Conservation (phyloP, 1,140 invertebrate genomes). For the Heliconius himera region DNA sequence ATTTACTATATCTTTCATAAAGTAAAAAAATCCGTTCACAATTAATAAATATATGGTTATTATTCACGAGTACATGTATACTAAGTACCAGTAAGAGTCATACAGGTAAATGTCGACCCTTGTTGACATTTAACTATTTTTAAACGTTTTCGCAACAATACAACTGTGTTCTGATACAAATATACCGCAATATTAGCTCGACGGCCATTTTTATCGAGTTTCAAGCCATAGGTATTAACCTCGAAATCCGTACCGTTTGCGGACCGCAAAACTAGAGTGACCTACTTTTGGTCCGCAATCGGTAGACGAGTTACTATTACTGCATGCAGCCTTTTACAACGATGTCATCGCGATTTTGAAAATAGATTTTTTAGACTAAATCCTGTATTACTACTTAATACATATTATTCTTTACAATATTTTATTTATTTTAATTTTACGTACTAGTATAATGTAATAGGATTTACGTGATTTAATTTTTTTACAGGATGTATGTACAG, state of each 20-base stretch:
- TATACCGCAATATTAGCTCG: constrained; percentile 1
- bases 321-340: constrained; percentile 48
- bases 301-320: constrained; percentile 44
- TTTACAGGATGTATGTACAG: constrained; percentile 93
- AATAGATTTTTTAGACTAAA: constrained; percentile 16
- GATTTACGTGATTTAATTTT: neutral
- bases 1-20: too few relatives aligned
- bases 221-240: constrained; percentile 42
- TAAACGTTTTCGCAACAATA: neutral
- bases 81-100: neutral
- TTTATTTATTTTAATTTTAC: neutral
- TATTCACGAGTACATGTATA: too few relatives aligned
- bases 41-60: too few relatives aligned
- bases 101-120: neutral
- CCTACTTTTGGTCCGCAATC: constrained; percentile 61
- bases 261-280: constrained; percentile 56
- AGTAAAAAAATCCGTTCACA: too few relatives aligned
- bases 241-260: constrained; percentile 50
- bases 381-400: too few relatives aligned
- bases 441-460: neutral
- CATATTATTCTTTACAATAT: neutral
- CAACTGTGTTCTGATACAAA: neutral
- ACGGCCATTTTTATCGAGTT: constrained; percentile 9
- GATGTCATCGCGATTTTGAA: constrained; percentile 25
- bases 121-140: neutral